Conservation (phyloP, 2,113 vertebrate species). For the Syrrhaptes paradoxus region DNA sequence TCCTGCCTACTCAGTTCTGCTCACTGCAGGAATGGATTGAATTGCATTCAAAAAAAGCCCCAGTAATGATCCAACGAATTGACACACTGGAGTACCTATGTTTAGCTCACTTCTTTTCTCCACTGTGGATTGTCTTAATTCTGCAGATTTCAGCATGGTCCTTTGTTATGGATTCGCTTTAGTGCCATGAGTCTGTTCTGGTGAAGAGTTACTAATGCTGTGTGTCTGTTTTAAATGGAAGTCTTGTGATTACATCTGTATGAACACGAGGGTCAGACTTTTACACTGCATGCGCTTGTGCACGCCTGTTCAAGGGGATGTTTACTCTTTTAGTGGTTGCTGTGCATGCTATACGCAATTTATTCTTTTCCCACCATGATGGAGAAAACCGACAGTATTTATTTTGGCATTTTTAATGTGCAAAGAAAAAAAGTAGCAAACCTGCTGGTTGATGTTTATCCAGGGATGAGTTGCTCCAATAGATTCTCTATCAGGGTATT, state of each 20-base stretch:
- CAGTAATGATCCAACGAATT: not conserved
- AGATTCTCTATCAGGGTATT: not conserved
- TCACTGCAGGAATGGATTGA: not conserved
- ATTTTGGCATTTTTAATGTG: not conserved
- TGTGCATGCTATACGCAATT: not conserved
- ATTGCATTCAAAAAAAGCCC: not conserved
- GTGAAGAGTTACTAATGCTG: not conserved
- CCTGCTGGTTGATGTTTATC: not conserved
- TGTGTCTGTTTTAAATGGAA: not conserved
- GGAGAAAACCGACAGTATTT: not conserved
- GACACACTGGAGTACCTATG: rapidly evolving
- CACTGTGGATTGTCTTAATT: not conserved
- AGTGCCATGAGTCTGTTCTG: not conserved
- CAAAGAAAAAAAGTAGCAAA: not conserved
- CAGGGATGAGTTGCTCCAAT: not conserved
- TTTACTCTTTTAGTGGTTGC: not conserved
- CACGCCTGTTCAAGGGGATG: too few species aligned
- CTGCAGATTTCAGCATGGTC: not conserved
- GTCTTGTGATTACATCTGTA: not conserved
- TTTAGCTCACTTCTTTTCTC: not conserved
- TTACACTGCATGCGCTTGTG: not conserved
- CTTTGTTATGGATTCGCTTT: not conserved
- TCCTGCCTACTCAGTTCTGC: not conserved
- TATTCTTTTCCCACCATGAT: not conserved
- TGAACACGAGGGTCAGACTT: not conserved